Evolutionary conservation across 1,140 invertebrate species (phyloP).

Genomic region (Nasonia longicornis): DNA sequence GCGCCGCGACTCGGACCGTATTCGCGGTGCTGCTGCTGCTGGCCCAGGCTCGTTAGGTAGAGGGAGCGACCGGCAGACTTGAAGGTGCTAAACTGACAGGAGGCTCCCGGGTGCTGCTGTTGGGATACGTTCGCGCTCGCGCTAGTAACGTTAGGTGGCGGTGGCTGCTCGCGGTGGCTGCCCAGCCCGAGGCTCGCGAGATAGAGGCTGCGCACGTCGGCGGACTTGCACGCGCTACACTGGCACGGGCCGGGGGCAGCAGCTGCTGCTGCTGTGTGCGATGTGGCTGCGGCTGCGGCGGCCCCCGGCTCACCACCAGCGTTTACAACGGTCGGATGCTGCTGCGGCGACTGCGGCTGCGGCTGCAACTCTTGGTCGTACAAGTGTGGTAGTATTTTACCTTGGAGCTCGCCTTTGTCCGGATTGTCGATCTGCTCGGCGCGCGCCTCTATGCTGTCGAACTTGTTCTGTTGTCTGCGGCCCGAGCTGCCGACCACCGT

Average conservation of each 20-base stretch:
- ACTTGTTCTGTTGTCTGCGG: slow-evolving; percentile 56
- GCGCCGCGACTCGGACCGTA: slow-evolving; percentile 36
- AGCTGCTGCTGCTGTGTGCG: slow-evolving; percentile 26
- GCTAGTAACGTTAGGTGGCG: background rate
- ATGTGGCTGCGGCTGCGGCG: slow-evolving; percentile 42
- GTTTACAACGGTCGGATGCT: slow-evolving; percentile 10
- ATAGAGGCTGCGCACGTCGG: background rate
- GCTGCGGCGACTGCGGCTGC: slow-evolving; percentile 38
- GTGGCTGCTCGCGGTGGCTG: background rate
- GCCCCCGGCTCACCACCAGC: background rate
- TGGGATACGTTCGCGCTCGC: slow-evolving; percentile 15
- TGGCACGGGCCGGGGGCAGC: background rate
- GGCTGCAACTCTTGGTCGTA: slow-evolving; percentile 26
- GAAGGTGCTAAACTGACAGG: slow-evolving; percentile 61
- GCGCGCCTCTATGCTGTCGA: slow-evolving; percentile 55
- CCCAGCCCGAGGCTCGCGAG: background rate
- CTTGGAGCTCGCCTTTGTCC: slow-evolving; percentile 66
- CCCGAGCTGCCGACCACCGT: slow-evolving; percentile 57
- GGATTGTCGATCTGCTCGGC: slow-evolving; percentile 62
- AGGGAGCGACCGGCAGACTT: slow-evolving; percentile 54
- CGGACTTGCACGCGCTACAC: background rate
- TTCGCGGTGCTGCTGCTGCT: slow-evolving; percentile 44
- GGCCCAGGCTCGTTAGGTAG: slow-evolving; percentile 49
- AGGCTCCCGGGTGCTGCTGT: slow-evolving; percentile 13
- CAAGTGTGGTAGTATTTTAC: slow-evolving; percentile 56